phyloP scores from a whole-genome alignment of 92 coral and sea anemone genomes.

The Muricea muricata region DNA sequence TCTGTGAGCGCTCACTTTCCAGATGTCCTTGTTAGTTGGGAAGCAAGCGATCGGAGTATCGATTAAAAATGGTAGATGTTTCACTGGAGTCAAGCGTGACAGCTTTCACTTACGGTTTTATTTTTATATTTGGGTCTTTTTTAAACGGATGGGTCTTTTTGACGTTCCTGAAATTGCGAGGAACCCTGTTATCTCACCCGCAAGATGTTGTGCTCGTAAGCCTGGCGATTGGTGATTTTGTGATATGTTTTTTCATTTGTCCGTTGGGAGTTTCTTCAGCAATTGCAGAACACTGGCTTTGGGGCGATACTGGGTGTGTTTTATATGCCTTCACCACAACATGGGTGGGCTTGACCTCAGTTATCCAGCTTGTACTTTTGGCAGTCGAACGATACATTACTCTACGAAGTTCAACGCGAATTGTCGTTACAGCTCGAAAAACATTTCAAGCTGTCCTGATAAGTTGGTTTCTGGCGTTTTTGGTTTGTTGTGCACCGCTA shows the following conservation, averaged over 20 bases:
- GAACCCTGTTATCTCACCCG: constrained; percentile 32
- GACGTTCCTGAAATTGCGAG: constrained; percentile 54
- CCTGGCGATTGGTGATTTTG: constrained; percentile 74
- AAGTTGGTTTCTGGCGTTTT: constrained; percentile 65
- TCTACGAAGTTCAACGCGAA: background rate
- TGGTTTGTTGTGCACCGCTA: constrained; percentile 66
- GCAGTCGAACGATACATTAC: constrained; percentile 60
- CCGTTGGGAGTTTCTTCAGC: constrained; percentile 65
- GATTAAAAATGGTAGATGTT: no score
- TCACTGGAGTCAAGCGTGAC: no score
- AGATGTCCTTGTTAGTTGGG: no score
- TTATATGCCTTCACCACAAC: constrained; percentile 64
- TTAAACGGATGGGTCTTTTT: constrained; percentile 56
- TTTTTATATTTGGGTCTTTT: background rate
- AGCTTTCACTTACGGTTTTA: constrained; percentile 2
- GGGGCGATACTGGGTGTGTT: constrained; percentile 45
- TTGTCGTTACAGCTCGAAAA: constrained; percentile 15
- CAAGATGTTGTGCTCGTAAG: constrained; percentile 61
- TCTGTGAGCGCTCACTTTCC: no score
- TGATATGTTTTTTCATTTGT: constrained; percentile 51
- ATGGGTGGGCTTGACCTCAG: constrained; percentile 55
- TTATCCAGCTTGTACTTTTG: constrained; percentile 64
- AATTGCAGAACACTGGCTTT: constrained; percentile 44
- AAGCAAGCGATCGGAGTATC: no score
- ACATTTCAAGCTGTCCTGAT: constrained; percentile 19